Base-by-base conservation (phyloP, 2,113 vertebrate genomes). In the Sapajus apella region DNA sequence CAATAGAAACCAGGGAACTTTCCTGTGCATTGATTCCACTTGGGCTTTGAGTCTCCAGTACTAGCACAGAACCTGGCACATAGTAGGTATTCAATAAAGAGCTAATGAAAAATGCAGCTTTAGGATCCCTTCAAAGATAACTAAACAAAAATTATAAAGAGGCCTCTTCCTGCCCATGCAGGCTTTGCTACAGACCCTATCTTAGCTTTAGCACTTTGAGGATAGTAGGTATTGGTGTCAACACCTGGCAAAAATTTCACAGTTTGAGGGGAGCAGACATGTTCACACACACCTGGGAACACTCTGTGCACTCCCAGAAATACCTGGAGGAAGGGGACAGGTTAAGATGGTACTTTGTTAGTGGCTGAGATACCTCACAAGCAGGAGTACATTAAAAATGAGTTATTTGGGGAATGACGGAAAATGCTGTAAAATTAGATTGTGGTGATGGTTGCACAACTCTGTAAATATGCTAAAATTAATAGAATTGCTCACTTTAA, bases 401-500 rank as follows among this genome's bases (percentile, higher is more conserved):
- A 81, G 40, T 85, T 86, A 27, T 93, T 92, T 45, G 0, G 9
- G 58, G n/a, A 11, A 2, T 79, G 40, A 83, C 50, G 37, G n/a
- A 96, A 94, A 43, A 83, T 68, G 20, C 21, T 83, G 56, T 89
- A 86, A 79, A 93, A 95, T 93, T 95, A 88, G 86, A 82, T 75
- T 73, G 52, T 75, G 21, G 77, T 40, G 1, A 72, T 90, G 17
- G 30, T 68, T 93, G 55, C 8, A 52, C 37, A 92, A 66, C 35
- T 97, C 55, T 94, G 66, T 82, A 91, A 90, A 76, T 84, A 88
- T 37, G 32, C 70, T 96, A 61, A 90, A 90, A 77, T 72, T 87
- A 86, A 43, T 87, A 81, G 64, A 87, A 77, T 87, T 94, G 52
- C 80, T 95, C 45, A 81, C 64, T 86, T 87, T 77, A 86, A 94